A percentile compares a stretch with the other conserved stretches of the same genome.
phyloP scores from a whole-genome alignment of 53 echinoderm and acorn worm genomes.

The Antedon mediterranea region DNA sequence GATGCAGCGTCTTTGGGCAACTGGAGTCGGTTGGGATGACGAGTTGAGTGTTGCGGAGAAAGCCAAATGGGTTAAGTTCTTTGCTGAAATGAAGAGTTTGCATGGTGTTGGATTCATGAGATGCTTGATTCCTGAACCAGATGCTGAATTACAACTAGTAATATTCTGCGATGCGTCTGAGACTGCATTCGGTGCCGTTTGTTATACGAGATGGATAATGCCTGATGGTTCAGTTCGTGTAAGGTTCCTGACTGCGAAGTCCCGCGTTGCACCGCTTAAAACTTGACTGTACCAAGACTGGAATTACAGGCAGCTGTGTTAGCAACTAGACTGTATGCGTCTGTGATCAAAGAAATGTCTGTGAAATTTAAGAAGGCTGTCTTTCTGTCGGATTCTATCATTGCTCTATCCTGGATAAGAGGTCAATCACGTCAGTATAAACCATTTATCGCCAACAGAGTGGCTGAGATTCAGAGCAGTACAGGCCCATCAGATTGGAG shows the following conservation, averaged over 20 bases:
- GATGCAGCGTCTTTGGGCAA: conserved; percentile 30
- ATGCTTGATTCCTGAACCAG: conserved; percentile 9
- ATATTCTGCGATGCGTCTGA: conserved; percentile 14
- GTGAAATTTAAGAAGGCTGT: neutral
- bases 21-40: conserved; percentile 25
- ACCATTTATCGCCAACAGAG: conserved; percentile 13
- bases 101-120: conserved; percentile 3
- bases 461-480: conserved; percentile 8
- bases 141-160: conserved; percentile 4
- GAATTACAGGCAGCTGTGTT: conserved; percentile 23
- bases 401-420: conserved; percentile 11
- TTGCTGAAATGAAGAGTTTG: conserved; percentile 5
- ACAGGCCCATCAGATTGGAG: conserved; percentile 18
- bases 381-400: neutral
- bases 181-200: conserved; percentile 17
- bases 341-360: neutral
- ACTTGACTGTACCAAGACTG: conserved; percentile 14
- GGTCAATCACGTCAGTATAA: conserved; percentile 19
- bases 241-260: neutral
- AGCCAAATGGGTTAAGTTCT: neutral
- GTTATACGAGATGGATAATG: neutral
- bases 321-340: conserved; percentile 13
- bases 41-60: neutral
- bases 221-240: neutral
- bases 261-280: conserved; percentile 4